Conservation (phyloP, 2,888 invertebrate genomes). For the Clivina fossor region DNA sequence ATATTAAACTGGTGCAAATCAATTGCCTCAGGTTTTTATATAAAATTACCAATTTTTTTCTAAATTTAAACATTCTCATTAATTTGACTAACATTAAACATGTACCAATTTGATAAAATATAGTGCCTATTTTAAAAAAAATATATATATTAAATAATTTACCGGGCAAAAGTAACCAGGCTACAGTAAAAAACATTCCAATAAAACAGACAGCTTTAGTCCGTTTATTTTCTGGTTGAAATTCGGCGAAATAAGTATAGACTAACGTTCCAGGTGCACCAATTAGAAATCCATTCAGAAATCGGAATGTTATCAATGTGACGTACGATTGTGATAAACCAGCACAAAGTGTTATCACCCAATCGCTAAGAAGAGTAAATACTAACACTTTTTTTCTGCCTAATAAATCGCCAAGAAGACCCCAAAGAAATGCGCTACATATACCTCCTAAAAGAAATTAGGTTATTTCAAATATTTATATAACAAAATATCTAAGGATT, state of each 20-base stretch:
- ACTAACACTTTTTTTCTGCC: slow-evolving; percentile 64
- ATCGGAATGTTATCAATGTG: slow-evolving; percentile 62
- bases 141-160: slow-evolving; percentile 37
- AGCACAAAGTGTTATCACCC: slow-evolving; percentile 58
- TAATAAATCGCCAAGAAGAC: slow-evolving; percentile 72
- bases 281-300: slow-evolving; percentile 64
- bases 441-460: slow-evolving; percentile 59
- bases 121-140: not conserved
- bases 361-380: slow-evolving; percentile 50
- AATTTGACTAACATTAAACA: too few relatives aligned
- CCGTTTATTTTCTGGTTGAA: slow-evolving; percentile 61
- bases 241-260: slow-evolving; percentile 67
- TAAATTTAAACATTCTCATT: too few relatives aligned
- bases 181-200: slow-evolving; percentile 65
- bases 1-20: too few relatives aligned
- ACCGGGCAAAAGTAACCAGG: slow-evolving; percentile 66
- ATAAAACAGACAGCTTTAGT: slow-evolving; percentile 63
- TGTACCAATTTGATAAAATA: too few relatives aligned
- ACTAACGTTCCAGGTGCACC: slow-evolving; percentile 64
- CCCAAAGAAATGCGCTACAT: slow-evolving; percentile 78
- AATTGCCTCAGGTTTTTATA: too few relatives aligned
- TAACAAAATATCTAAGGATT: too few relatives aligned
- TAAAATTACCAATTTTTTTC: too few relatives aligned
- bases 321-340: slow-evolving; percentile 63
- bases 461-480: too few relatives aligned